Base-by-base conservation (phyloP, 2,888 invertebrate species). In the Linnaemya vulpina region DNA sequence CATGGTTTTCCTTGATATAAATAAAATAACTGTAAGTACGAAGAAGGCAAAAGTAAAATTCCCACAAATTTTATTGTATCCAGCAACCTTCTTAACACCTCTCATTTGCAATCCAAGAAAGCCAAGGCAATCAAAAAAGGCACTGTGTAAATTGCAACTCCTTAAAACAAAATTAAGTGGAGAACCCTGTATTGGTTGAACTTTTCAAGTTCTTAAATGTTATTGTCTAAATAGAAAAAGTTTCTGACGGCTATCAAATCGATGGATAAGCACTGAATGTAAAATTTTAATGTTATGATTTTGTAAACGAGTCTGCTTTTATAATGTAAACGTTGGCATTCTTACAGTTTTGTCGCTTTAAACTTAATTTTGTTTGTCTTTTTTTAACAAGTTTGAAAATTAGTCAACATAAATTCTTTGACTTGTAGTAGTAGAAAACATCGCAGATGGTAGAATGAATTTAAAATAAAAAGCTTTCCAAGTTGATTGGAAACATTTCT, bases 261-360 rank as follows among this genome's bases (percentile, higher is more conserved):
- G 78, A 70, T 74, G 60, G 43, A 43, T n/a, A 51, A 22, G 62
- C 35, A 81, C 68, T 74, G 68, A 81, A 81, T 68, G 53, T 81
- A 62, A 75, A 67, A 60, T 81, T 75, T 75, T 70, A 75, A 81
- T 75, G 68, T 75, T 81, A 81, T 70, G 74, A 70, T 81, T 62
- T 68, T 75, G 62, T 75, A 53, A 81, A 75, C 35, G 62, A 43
- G 43, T 70, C 35, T 73, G 35, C 49, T 67, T 53, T 43, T 62
- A 65, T 15, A 40, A 49, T 49, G 49, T 17, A 1, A 11, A 13
- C 3, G 46, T 22, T 20, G 5, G 10, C 5, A 73, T 58, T 22
- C 65, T 79, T 38, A 65, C 49, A 81, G 53, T 20, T 38, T 62
- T 53, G 30, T 40, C 20, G 35, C 11, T 17, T 3, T 4, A 7